A percentile compares a stretch with the other conserved stretches of the same genome.
Conservation (phyloP, 2,888 invertebrate genomes). For the Tetragnatha montana region DNA sequence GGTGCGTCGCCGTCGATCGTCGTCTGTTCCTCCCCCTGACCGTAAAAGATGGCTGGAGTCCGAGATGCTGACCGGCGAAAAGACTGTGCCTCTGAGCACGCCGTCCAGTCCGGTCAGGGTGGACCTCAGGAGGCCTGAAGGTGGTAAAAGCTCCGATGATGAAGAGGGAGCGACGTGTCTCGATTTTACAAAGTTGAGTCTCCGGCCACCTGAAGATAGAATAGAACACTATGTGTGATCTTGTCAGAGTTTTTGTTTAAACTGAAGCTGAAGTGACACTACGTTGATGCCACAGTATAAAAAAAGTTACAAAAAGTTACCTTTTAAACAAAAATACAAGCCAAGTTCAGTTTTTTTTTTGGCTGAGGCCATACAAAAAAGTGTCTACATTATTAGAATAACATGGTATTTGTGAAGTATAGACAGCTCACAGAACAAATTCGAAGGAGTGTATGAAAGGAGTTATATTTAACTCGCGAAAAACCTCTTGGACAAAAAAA, state of each 20-base stretch:
- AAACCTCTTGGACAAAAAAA: too few species aligned
- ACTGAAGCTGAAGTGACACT: too few species aligned
- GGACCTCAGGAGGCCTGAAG: not conserved
- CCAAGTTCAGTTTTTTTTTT: too few species aligned
- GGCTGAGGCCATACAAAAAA: too few species aligned
- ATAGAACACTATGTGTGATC: slow-evolving; percentile 45
- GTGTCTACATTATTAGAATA: too few species aligned
- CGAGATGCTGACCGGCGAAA: not conserved
- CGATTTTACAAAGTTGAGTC: slow-evolving; percentile 10
- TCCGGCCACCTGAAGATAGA: slow-evolving; percentile 10
- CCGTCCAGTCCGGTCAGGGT: slow-evolving; percentile 1
- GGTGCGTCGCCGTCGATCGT: slow-evolving; percentile 44
- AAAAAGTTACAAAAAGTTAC: too few species aligned
- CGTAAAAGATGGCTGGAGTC: not conserved
- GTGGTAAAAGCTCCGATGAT: not conserved
- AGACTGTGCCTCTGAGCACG: not conserved
- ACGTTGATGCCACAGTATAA: too few species aligned
- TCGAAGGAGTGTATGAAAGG: too few species aligned
- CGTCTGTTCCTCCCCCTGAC: slow-evolving; percentile 30
- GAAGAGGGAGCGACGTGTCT: not conserved
- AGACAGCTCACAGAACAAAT: too few species aligned
- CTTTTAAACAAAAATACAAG: too few species aligned
- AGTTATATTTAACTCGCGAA: too few species aligned
- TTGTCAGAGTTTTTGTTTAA: not conserved
- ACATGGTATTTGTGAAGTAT: too few species aligned